Percentiles rank a stretch among this genome's conserved stretches.
Evolutionary conservation across 2,888 invertebrate genomes (phyloP).

Genomic region (Drosophila parthenogenetica): DNA sequence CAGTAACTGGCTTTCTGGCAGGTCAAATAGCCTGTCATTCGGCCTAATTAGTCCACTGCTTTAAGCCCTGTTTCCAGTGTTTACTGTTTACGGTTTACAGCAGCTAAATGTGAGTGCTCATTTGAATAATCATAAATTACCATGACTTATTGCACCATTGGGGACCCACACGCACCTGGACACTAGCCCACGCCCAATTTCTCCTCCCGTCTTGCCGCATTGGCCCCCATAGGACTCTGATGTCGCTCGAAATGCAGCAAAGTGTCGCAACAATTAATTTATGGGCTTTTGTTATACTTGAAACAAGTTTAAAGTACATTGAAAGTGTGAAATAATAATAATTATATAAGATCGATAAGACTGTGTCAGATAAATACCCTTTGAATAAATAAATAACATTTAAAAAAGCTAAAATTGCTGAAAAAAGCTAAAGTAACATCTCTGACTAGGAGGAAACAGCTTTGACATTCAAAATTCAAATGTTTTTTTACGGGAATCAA

Average conservation of each 20-base stretch:
- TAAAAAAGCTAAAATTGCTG: too few relatives aligned
- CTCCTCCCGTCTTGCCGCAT: neutral
- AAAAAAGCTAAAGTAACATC: too few relatives aligned
- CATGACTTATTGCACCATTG: constrained; percentile 64
- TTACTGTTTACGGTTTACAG: constrained; percentile 18
- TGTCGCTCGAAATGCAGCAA: constrained; percentile 50
- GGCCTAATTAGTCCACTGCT: constrained; percentile 60
- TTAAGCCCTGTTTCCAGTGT: constrained; percentile 33
- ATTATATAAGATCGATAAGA: neutral
- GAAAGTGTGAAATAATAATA: neutral
- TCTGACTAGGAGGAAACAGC: too few relatives aligned
- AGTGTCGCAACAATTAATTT: constrained; percentile 43
- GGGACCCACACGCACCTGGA: constrained; percentile 41
- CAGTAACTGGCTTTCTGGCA: constrained; percentile 36
- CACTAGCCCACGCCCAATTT: constrained; percentile 17
- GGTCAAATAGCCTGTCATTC: constrained; percentile 61
- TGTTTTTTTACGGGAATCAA: too few relatives aligned
- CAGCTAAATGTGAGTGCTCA: constrained; percentile 35
- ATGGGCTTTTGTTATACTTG: constrained; percentile 7
- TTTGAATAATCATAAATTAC: constrained; percentile 76
- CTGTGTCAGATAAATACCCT: too few relatives aligned
- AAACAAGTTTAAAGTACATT: neutral
- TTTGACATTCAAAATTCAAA: too few relatives aligned
- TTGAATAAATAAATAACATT: too few relatives aligned
- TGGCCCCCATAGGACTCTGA: constrained; percentile 24